Conservation (phyloP, 2,888 invertebrate genomes). For the Lordiphosa fenestrarum region DNA sequence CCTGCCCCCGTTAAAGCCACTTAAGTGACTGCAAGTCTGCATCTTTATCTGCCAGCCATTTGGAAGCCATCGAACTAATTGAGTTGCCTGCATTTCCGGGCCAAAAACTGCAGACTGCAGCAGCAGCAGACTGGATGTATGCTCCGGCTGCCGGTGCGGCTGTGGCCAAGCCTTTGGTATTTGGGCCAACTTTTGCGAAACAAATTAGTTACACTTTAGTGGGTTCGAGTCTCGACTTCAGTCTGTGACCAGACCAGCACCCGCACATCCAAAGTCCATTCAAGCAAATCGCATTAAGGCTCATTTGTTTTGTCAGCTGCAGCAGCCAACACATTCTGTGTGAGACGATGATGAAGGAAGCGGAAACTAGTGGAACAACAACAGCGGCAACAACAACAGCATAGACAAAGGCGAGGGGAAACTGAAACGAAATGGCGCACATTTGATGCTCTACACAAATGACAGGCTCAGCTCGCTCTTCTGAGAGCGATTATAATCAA, state of each 20-base stretch:
- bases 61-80: no score
- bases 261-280: constrained; percentile 58
- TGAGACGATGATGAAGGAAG: neutral
- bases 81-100: no score
- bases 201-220: constrained; percentile 67
- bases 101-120: no score
- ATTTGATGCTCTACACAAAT: constrained; percentile 6
- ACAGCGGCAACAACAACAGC: constrained; percentile 23
- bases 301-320: constrained; percentile 79
- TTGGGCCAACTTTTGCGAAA: constrained; percentile 5
- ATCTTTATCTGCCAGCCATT: no score
- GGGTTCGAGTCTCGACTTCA: constrained; percentile 35
- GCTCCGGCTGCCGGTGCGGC: no score
- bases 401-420: constrained; percentile 24
- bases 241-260: constrained; percentile 18
- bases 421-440: constrained; percentile 17
- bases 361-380: constrained; percentile 9
- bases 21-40: no score
- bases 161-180: neutral
- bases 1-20: no score
- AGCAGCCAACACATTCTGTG: constrained; percentile 28
- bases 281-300: constrained; percentile 74
- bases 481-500: no score
- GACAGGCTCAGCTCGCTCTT: no score
- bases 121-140: no score